These are phyloP conservation scores for Trochalopteron elliotii DNA, from an alignment of 2,113 vertebrate species.

Conservation along the genomic window DNA sequence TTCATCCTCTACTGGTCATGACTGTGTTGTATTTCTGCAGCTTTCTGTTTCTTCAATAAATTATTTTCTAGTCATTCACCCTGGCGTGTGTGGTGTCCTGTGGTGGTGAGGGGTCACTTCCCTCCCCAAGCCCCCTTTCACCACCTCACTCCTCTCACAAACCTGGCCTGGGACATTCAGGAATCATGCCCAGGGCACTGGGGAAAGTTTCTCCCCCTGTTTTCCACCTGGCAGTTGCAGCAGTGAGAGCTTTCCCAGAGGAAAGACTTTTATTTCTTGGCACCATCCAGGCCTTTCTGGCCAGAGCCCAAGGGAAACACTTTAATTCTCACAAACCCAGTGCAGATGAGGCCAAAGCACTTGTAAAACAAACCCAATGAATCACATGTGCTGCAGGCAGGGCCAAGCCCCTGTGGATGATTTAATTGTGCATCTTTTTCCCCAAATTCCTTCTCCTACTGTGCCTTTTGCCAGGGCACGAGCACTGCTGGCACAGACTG, in stretches of 20 bases:
- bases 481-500: rapidly evolving
- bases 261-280: background rate
- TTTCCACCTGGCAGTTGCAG: background rate
- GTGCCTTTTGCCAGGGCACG: rapidly evolving
- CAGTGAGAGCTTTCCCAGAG: background rate
- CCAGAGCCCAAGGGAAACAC: background rate
- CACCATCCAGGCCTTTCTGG: background rate
- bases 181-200: background rate
- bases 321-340: background rate
- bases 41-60: constrained; percentile 82
- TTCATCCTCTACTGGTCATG: constrained; percentile 70
- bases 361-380: background rate
- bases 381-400: background rate
- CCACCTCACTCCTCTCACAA: background rate
- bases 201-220: background rate
- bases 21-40: constrained; percentile 78
- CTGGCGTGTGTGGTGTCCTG: background rate
- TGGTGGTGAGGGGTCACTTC: background rate
- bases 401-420: background rate
- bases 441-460: rapidly evolving
- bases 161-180: background rate
- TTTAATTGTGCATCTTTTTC: background rate
- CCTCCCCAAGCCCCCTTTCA: background rate
- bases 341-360: background rate
- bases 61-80: constrained; percentile 79